Percentiles rank a stretch among this genome's conserved stretches.
These are phyloP conservation scores for Bambusicola thoracicus DNA, from an alignment of 2,113 vertebrate species.

Conservation along the genomic window DNA sequence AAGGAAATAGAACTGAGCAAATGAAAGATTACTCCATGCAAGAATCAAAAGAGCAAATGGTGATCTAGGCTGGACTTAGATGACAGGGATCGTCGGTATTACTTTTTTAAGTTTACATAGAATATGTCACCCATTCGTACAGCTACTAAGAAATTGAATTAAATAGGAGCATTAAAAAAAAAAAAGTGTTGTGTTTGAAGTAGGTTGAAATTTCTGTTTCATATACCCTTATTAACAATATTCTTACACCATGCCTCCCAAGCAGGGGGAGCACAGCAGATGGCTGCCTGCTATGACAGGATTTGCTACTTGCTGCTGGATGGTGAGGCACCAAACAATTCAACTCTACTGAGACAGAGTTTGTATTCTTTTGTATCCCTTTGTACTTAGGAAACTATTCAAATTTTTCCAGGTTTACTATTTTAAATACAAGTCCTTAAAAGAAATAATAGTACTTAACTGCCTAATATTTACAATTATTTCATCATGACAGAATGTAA, in stretches of 20 bases:
- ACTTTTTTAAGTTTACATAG: neutral
- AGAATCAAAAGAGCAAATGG: neutral
- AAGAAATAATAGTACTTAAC: neutral
- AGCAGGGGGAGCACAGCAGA: neutral
- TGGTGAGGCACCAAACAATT: neutral
- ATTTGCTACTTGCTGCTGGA: constrained; percentile 20
- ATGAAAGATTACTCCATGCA: neutral
- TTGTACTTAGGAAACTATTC: neutral
- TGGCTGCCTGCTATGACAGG: neutral
- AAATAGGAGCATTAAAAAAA: neutral
- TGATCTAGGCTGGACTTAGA: neutral
- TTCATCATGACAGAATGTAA: neutral
- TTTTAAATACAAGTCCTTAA: neutral
- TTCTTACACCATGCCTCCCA: neutral
- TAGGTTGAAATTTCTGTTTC: neutral
- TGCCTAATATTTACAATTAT: neutral
- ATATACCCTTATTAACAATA: neutral
- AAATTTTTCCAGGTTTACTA: neutral
- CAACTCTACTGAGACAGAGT: fast-evolving
- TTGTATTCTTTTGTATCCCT: too few relatives aligned
- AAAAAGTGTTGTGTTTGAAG: neutral
- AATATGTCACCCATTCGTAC: neutral
- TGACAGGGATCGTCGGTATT: fast-evolving
- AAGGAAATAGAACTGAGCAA: neutral
- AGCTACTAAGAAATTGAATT: neutral